Base-by-base conservation (phyloP, 2,797 vertebrate species). In the Hemitrygon akajei region DNA sequence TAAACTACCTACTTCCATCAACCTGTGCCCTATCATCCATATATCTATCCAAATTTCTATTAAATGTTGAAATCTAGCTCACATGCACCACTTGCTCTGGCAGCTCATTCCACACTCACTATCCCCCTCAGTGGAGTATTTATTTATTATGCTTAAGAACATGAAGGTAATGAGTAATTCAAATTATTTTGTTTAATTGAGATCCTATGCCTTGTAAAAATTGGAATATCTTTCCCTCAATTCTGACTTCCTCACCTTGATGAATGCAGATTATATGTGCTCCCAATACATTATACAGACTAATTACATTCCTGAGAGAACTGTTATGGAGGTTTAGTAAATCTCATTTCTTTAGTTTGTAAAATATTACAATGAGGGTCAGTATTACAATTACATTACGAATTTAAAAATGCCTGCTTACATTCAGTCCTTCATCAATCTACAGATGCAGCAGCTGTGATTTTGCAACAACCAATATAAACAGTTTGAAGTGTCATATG, bases 401-500 rank as follows among this genome's bases (percentile, higher is more conserved):
- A 9, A 89, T 66, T 89, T 89, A 69, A 69, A 89, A 63, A 37
- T 2, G 22, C 71, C 79, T 95, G 91, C 75, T 84, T 84, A 92
- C 76, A 94, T 92, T 60, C 94, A 77, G 73, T 79, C 93, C 11
- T 95, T 96, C 93, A 95, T 95, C 94, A 95, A 95, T 95, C 95
- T 94, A 94, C 94, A 97, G 97, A 95, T 98, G 98, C 95, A 97
- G 96, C 93, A 96, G 97, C 95, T 98, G 98, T 94, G 97, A 98
- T 95, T 98, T 98, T 94, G 97, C 97, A 95, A 98, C 97, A 95
- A 98, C 97, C 95, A 98, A 97, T 95, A 97, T 97, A 97, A 98
- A 98, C 97, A 98, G 97, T 95, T 96, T 98, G 94, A 98, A 98
- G 96, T 97, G 97, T 95, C 98, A 98, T 96, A 97, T 98, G 97